phyloP scores from a whole-genome alignment of 2,888 invertebrate genomes.

The Acrobasis repandana region DNA sequence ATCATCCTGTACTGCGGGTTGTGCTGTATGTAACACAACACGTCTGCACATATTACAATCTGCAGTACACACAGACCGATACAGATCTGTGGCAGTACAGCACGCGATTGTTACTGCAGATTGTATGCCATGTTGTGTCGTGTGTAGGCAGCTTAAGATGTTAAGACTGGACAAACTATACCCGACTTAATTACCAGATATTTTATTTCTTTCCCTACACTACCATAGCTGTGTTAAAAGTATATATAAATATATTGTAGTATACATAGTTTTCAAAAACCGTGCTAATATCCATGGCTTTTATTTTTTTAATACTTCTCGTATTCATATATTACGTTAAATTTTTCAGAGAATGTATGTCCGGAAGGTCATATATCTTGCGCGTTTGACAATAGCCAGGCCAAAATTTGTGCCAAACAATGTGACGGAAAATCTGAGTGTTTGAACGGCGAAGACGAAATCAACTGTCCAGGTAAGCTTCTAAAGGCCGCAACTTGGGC shows the following conservation, averaged over 20 bases:
- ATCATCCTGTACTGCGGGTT: too few relatives aligned
- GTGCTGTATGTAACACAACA: too few relatives aligned
- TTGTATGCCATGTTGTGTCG: too few relatives aligned
- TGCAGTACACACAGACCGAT: too few relatives aligned
- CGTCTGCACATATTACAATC: too few relatives aligned
- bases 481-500: neutral
- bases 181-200: too few relatives aligned
- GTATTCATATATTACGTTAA: neutral
- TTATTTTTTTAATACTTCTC: neutral
- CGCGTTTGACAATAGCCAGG: constrained; percentile 45
- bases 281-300: constrained; percentile 7
- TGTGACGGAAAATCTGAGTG: constrained; percentile 80
- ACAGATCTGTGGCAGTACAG: too few relatives aligned
- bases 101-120: too few relatives aligned
- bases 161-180: too few relatives aligned
- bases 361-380: constrained; percentile 28
- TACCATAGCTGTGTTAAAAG: neutral
- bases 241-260: neutral
- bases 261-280: neutral
- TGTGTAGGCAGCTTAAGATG: too few relatives aligned
- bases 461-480: constrained; percentile 63
- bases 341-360: constrained; percentile 38
- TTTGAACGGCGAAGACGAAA: constrained; percentile 85
- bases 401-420: constrained; percentile 47
- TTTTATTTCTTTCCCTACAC: neutral